Evolutionary conservation across 2,113 vertebrate genomes (phyloP).

Genomic region (Petaurus breviceps): DNA sequence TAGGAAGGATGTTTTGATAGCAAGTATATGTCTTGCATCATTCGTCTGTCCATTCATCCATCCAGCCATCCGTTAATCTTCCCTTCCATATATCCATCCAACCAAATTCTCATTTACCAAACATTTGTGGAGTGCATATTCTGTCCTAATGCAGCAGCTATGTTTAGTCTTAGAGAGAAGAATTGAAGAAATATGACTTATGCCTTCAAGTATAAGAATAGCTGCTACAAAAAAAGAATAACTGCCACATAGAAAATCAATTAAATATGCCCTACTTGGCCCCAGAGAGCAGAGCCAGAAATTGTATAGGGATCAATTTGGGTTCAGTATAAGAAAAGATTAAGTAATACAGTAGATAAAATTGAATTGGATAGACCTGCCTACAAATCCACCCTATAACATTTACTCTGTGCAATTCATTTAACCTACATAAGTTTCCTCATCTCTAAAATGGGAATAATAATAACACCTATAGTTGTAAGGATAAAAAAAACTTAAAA

Average conservation of each 20-base stretch:
- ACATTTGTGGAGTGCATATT: not conserved
- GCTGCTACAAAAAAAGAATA: not conserved
- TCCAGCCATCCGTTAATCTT: not conserved
- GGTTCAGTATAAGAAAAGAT: not conserved
- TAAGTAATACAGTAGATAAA: not conserved
- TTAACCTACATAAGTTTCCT: not conserved
- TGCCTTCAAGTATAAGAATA: not conserved
- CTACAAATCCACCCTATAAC: rapidly evolving
- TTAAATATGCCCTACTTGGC: not conserved
- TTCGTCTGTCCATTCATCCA: too few species aligned
- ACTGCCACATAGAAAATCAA: not conserved
- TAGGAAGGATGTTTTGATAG: not conserved
- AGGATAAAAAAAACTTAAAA: too few species aligned
- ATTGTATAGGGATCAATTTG: not conserved
- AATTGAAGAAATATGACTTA: not conserved
- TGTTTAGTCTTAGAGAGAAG: not conserved
- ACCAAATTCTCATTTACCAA: not conserved
- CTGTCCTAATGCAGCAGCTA: not conserved
- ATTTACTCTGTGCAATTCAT: not conserved
- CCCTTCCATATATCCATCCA: not conserved
- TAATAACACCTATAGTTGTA: not conserved
- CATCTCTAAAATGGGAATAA: not conserved
- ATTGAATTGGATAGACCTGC: not conserved
- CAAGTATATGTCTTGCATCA: too few species aligned
- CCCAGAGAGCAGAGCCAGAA: too few species aligned